Percentiles rank a stretch among this genome's conserved stretches.
phyloP scores from a whole-genome alignment of 2,888 invertebrate genomes.

The Danaus chrysippus region DNA sequence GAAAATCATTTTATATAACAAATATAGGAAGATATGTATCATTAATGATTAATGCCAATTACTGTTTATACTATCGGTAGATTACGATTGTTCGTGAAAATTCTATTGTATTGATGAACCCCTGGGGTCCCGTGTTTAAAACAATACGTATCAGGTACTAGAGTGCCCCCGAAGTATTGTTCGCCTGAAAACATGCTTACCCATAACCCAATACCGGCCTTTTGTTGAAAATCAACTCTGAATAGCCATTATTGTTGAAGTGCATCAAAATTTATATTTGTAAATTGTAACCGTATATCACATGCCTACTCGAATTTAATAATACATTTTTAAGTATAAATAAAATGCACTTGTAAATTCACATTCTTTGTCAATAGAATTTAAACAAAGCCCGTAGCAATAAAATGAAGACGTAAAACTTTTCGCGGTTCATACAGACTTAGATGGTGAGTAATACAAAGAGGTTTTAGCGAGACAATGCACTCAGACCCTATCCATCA shows the following conservation, averaged over 20 bases:
- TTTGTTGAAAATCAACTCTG: background rate
- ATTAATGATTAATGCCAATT: too few species aligned
- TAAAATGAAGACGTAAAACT: slow-evolving; percentile 29
- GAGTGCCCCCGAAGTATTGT: slow-evolving; percentile 21
- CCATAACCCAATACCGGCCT: background rate
- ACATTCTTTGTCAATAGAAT: slow-evolving; percentile 24
- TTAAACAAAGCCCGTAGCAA: slow-evolving; percentile 25
- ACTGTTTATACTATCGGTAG: too few species aligned
- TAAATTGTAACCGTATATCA: too few species aligned
- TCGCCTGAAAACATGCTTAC: slow-evolving; percentile 20
- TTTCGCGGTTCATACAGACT: slow-evolving; percentile 21
- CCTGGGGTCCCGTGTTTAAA: slow-evolving; percentile 29
- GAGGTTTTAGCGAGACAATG: slow-evolving; percentile 46
- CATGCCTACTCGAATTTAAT: slow-evolving; percentile 15
- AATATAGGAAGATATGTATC: background rate
- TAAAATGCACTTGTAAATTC: too few species aligned
- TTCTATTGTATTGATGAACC: slow-evolving; percentile 23
- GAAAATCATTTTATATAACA: background rate
- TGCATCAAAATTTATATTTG: background rate
- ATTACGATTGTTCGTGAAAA: slow-evolving; percentile 5
- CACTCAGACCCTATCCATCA: slow-evolving; percentile 51
- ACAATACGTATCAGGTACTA: slow-evolving; percentile 28
- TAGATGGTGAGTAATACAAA: slow-evolving; percentile 24
- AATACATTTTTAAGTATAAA: slow-evolving; percentile 25
- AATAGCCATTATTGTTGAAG: background rate